Base-by-base conservation (phyloP, 1,140 invertebrate genomes). In the Lepidurus apus region DNA sequence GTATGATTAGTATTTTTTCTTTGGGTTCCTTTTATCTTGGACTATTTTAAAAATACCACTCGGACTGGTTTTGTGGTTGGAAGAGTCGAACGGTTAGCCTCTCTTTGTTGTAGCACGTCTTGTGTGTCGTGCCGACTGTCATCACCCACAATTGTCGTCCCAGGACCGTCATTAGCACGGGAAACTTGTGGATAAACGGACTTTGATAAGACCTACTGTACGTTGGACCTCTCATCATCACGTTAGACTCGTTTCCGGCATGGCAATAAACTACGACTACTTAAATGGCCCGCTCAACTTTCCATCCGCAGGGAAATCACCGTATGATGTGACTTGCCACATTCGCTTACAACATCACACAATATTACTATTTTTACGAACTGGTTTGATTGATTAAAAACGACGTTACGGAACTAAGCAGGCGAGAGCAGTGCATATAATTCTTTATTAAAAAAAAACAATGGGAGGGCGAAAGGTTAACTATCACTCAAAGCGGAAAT, bases 81-180 rank as follows among this genome's bases (percentile, higher is more conserved):
- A 21, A 65, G 53, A 65, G 21, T 7, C 21, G 3, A 21, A n/a
- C 17, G 53, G 53, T 65, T 34, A 34, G 34, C 34, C 34, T 34
- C 34, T 34, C 34, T 34, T 34, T 34, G 34, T 34, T 34, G 34
- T 34, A 34, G 34, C 34, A 34, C 34, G 34, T 65, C 53, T 65
- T 65, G 53, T 65, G 53, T 65, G 53, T 65, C 53, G 53, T 65
- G 53, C 53, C 53, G 53, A 65, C 53, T 65, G 53, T 65, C 53
- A 65, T 65, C 53, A 65, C 53, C 13, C 53, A 21, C 53, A 65
- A 65, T 65, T 65, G 53, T 65, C 53, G 53, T 65, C 53, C 53
- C 53, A 13, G 6, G 8, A 65, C 53, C 53, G 53, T 65, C 53
- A 65, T 65, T 65, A 65, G 53, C 53, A 65, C 53, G 53, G 53